Conservation (phyloP, 1,140 invertebrate species). For the Periplaneta americana region DNA sequence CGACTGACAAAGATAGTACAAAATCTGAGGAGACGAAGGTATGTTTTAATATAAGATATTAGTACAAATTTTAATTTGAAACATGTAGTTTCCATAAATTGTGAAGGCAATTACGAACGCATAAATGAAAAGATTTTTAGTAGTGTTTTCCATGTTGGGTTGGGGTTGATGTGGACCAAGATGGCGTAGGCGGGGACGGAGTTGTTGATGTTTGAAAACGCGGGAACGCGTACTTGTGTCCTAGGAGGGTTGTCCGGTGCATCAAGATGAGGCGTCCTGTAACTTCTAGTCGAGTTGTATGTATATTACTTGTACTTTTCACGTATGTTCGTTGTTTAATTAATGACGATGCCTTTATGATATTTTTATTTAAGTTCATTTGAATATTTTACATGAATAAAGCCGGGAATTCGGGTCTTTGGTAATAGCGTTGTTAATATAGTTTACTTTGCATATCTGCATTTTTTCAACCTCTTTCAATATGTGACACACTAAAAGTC, state of each 20-base stretch:
- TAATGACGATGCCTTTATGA: neutral
- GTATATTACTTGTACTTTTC: neutral
- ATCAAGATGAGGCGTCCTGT: neutral
- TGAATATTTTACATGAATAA: neutral
- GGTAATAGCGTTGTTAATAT: neutral
- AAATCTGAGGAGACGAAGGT: slow-evolving; percentile 2
- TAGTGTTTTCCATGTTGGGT: neutral
- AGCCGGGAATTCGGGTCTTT: neutral
- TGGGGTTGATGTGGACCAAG: slow-evolving; percentile 27
- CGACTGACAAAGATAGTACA: slow-evolving; percentile 3
- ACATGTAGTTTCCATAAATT: neutral
- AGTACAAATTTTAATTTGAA: neutral
- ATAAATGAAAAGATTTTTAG: neutral
- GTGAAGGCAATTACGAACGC: neutral
- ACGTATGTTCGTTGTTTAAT: neutral
- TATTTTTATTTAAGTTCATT: neutral
- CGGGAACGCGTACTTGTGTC: slow-evolving; percentile 29
- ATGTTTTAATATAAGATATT: neutral
- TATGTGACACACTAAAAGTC: no score
- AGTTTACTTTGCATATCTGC: neutral
- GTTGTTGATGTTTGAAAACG: slow-evolving; percentile 37
- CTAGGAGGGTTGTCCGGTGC: slow-evolving; percentile 8
- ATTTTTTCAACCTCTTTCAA: no score
- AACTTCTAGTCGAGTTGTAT: neutral
- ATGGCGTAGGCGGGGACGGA: slow-evolving; percentile 33